Evolutionary conservation across 1,140 invertebrate species (phyloP), one percentile per base, ranked within the genome.

Genomic region (Scaptodrosophila lebanonensis): DNA sequence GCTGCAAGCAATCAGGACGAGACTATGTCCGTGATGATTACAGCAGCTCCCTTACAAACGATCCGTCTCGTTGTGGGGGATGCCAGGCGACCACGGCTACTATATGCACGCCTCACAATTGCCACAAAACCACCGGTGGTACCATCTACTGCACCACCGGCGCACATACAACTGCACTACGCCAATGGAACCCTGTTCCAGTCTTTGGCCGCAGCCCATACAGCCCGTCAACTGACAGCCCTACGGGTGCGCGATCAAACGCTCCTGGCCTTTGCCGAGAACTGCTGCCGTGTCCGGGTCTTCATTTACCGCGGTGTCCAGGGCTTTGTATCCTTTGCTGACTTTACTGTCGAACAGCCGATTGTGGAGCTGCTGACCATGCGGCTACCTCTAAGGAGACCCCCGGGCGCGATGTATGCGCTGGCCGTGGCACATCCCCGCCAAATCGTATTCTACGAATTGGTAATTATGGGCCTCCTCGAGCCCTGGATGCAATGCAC

Each of bases 161-260:
- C 75, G 11, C 51, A 66, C 42, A 69, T 79, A 4, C 75, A 79
- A 25, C 16, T 79, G 47, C 62, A 82, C 39, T 42, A 63, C 30
- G 66, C 53, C 15, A 82, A 85, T n/a, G 82, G 77, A 3, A 53
- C 51, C 0, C 33, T 86, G 1, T 85, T 85, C 27, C 85, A 87
- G 25, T 65, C 75, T 0, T 49, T 87, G 33, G 43, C 58, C 3
- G 71, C 82, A 1, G 49, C 66, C 45, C 40, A 29, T 0, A 35
- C 43, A 1, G 68, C 85, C 2, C 61, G 69, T 7, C 67, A 69
- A 7, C 25, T 87, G n/a, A 50, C 51, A 3, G 42, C 66, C 0
- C 12, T 86, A 12, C 59, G 79, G 7, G 45, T 87, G 9, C 57
- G 62, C 1, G 73, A 82, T 15, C 71, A 85, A 29, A 87, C 85